A percentile compares a stretch with the other conserved stretches of the same genome.
Conservation (phyloP, 2,113 vertebrate species). For the Sinocyclocheilus anshuiensis region DNA sequence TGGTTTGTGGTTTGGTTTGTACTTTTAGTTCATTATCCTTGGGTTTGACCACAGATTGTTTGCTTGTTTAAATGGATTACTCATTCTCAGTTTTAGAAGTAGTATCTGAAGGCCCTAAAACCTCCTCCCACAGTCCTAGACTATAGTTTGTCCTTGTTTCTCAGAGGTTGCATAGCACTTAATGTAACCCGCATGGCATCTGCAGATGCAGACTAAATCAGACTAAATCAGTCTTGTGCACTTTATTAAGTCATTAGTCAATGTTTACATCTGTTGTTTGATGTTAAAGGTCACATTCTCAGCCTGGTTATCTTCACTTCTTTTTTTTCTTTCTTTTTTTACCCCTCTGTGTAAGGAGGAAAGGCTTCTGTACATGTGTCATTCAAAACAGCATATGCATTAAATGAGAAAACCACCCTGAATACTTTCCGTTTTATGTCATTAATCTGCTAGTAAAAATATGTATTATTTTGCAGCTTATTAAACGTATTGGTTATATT, state of each 20-base stretch:
- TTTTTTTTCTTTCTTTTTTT: too few species aligned
- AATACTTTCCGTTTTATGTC: neutral
- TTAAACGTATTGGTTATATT: neutral
- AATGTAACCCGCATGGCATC: neutral
- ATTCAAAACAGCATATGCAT: neutral
- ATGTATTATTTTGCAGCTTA: neutral
- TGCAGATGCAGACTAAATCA: neutral
- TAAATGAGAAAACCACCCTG: neutral
- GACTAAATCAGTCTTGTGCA: neutral
- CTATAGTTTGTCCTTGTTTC: neutral
- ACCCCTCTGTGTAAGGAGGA: neutral
- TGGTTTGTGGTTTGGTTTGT: neutral
- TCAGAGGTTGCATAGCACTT: neutral
- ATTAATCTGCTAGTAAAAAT: neutral
- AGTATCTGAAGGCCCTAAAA: neutral
- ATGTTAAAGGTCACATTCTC: constrained; percentile 6
- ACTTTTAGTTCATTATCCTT: neutral
- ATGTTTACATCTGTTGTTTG: neutral
- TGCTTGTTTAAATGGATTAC: constrained; percentile 5
- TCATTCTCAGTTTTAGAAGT: constrained; percentile 2
- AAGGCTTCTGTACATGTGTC: neutral
- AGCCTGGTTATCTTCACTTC: constrained; percentile 8
- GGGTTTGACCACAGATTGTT: neutral
- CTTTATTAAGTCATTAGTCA: constrained; percentile 20
- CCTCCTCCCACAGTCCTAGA: neutral